Base-by-base conservation (phyloP, 2,113 vertebrate genomes). In the Bos indicus region DNA sequence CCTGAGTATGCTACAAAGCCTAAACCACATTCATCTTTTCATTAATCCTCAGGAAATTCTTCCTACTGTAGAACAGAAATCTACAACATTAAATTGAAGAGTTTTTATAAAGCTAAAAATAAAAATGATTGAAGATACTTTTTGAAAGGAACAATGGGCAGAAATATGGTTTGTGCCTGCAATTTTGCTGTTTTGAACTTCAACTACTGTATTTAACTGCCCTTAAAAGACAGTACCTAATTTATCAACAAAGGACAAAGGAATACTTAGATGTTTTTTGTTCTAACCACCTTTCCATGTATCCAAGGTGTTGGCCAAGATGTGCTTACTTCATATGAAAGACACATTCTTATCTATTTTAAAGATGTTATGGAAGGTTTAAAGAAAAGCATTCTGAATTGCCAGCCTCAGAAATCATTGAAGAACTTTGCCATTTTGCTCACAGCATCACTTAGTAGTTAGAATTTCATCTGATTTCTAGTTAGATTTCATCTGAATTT, bases 401-500 rank as follows among this genome's bases (percentile, higher is more conserved):
- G 3, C 21, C 92, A 88, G 1, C 15, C 64, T 94, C 3, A 88
- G 83, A 89, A 82, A 95, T 36, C 0, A 86, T 26, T 92, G 43
- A 43, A 17, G 82, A 6, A n/a, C 81, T 95, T 91, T 96, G 21
- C 56, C 57, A 85, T 40, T 48, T 54, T 95, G n/a, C 51, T 21
- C 26, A 94, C 0, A 84, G 56, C 62, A 91, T 74, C 2, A 3
- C 33, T 98, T 95, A 96, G 40, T 88, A 77, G 14, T 88, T 92
- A 95, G 64, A 48, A 82, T 97, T 92, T 92, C 48, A 28, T 89
- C 74, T 96, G 25, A 93, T 64, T 95, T 96, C 21, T 25, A 77
- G 17, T 85, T 92, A 95, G 64, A 52, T 97, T 93, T 92, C 43
- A 33, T 89, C 64, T 95, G 21, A 90, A 48, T 95, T 97, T 21